Base-by-base conservation (phyloP, 2,797 vertebrate genomes). In the Peromyscus melanophrys region DNA sequence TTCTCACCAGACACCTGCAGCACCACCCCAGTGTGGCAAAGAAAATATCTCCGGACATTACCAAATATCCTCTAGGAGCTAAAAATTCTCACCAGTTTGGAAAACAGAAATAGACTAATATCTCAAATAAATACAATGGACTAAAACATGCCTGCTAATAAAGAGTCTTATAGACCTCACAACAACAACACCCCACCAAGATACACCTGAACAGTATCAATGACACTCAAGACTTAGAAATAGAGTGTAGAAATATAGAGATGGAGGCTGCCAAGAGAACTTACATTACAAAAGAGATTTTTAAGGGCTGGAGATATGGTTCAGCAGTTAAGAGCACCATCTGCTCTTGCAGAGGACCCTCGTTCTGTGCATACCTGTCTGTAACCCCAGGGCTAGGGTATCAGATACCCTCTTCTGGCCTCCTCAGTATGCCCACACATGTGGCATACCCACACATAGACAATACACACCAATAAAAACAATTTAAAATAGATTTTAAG, bases 401-500 rank as follows among this genome's bases (percentile, higher is more conserved):
- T 77, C 76, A 77, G 76, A 49, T 0, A 31, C 8, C 7, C 13
- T 76, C 40, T 49, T 77, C 43, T 49, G 76, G 46, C 16, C 7
- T 49, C 76, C 29, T 75, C 40, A 27, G 73, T 13, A 27, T 4
- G 12, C 73, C 73, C 40, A 75, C 23, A 34, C 31, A 34, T n/a
- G 31, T 34, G 65, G 65, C 31, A n/a, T 34, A 69, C 73, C 73
- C 40, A 75, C 11, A 43, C 23, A 27, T 75, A 75, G 40, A 43
- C 40, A 43, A 23, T 40, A 27, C 12, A 46, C 73, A 76, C 3
- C 43, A 76, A 43, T 13, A 76, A 76, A 46, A 43, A 46, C 40
- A 46, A 76, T 14, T 46, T 46, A 76, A 46, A 43, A 76, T 76
- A 76, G 40, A 94, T 82, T 75, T 95, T 73, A 90, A 82, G 69